A percentile compares a stretch with the other conserved stretches of the same genome.
These are phyloP conservation scores for Sphinx pinastri DNA, from an alignment of 2,888 invertebrate genomes.

Conservation along the genomic window DNA sequence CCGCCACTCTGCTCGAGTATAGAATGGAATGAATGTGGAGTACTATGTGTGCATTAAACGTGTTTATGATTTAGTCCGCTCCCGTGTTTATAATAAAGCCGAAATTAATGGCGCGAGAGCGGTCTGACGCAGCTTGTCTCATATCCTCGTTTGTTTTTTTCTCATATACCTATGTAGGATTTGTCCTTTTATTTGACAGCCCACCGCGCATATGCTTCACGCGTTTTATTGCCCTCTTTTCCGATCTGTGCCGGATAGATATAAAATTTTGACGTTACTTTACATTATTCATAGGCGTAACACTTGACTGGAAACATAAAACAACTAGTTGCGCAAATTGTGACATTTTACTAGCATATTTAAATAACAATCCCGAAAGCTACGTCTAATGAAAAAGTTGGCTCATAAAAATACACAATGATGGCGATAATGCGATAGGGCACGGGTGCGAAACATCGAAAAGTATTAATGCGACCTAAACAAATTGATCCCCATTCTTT, in stretches of 20 bases:
- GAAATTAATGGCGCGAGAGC: conserved; percentile 70
- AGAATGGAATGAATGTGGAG: conserved; percentile 46
- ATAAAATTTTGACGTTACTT: conserved; percentile 52
- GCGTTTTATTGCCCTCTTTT: conserved; percentile 68
- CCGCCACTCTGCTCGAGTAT: conserved; percentile 54
- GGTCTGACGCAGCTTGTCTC: conserved; percentile 58
- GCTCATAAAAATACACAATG: conserved; percentile 17
- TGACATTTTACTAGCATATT: conserved; percentile 3
- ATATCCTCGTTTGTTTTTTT: conserved; percentile 71
- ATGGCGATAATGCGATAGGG: conserved; percentile 21
- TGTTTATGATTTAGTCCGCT: conserved; percentile 75
- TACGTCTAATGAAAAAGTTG: conserved; percentile 12
- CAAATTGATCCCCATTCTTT: conserved; percentile 55
- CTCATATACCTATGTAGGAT: conserved; percentile 45
- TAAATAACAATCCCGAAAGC: conserved; percentile 5
- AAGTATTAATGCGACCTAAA: conserved; percentile 49
- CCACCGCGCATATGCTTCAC: conserved; percentile 64
- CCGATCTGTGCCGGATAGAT: conserved; percentile 53
- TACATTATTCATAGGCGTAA: conserved; percentile 46
- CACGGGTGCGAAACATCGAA: conserved; percentile 30
- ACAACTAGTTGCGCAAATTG: conserved; percentile 4
- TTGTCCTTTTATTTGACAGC: conserved; percentile 67
- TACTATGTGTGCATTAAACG: conserved; percentile 54
- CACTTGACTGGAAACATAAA: conserved; percentile 27
- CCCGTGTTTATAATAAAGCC: conserved; percentile 78